Evolutionary conservation across 2,888 invertebrate genomes (phyloP), one percentile per base, ranked within the genome.

Genomic region (Eupithecia subfuscata): DNA sequence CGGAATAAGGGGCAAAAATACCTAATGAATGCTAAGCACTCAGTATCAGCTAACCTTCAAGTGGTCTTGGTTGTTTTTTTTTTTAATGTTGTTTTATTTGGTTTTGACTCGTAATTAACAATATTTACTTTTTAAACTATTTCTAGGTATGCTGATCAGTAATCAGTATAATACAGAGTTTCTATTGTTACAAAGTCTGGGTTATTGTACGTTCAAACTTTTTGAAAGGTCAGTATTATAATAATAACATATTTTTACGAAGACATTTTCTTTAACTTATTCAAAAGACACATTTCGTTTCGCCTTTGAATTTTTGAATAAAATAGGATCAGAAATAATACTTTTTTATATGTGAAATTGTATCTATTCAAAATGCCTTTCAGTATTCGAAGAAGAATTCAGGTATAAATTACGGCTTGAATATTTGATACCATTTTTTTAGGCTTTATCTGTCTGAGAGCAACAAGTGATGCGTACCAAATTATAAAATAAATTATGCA

Each of bases 341-440:
- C 22, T 22, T n/a, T 30, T 22, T 11, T 22, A 48, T 16, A 5
- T n/a, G 11, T 22, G 11, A 40, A 68, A 68, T 14, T 34, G 16
- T 64, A 9, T 43, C 43, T 14, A 25, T 43, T n/a, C 30, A 60
- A 34, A 71, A 60, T 56, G 34, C 30, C 34, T 43, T 63, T 34
- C 45, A 60, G 71, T 70, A 56, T 74, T 74, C 68, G 65, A 52
- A 70, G 34, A 63, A 48, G 64, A 37, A 63, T 71, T 71, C 48
- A 69, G 34, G 45, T 68, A 68, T 43, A 18, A 71, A 71, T 69
- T 75, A 69, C 75, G 52, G n/a, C 30, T 48, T 71, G 69, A 75
- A 75, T 75, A 75, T 75, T 75, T 71, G 63, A 75, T 75, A 64
- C 60, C 48, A 64, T 64, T 48, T 68, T 48, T 75, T 69, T 30